Evolutionary conservation across 53 echinoderm and acorn worm species (phyloP).

Genomic region (Zoroaster sp.): DNA sequence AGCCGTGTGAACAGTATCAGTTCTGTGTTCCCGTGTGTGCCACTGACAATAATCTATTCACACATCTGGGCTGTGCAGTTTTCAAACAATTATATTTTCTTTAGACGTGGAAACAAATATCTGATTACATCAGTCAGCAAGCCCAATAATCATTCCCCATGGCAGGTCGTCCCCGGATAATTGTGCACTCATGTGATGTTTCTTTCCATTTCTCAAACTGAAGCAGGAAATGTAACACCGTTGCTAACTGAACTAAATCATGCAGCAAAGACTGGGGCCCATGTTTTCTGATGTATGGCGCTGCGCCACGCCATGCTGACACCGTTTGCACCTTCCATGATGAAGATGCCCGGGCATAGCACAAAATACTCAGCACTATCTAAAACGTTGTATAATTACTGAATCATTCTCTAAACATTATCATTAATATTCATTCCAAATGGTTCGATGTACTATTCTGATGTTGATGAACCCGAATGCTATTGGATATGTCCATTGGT

Average conservation of each 20-base stretch:
- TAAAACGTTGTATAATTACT: too few species aligned
- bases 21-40: not conserved
- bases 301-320: too few species aligned
- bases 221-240: not conserved
- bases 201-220: not conserved
- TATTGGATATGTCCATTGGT: too few species aligned
- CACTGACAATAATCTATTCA: not conserved
- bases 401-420: too few species aligned
- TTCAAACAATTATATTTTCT: constrained; percentile 27
- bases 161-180: not conserved
- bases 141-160: not conserved
- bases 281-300: too few species aligned
- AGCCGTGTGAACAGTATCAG: not conserved
- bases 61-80: constrained; percentile 21
- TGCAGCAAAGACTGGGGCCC: too few species aligned
- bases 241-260: not conserved
- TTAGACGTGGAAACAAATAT: not conserved
- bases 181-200: not conserved
- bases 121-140: not conserved
- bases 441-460: too few species aligned
- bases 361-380: too few species aligned
- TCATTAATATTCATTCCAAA: too few species aligned
- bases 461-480: too few species aligned
- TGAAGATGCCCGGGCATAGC: too few species aligned
- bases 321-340: too few species aligned